Evolutionary conservation across 2,113 vertebrate species (phyloP).

Genomic region (Apteryx owenii): DNA sequence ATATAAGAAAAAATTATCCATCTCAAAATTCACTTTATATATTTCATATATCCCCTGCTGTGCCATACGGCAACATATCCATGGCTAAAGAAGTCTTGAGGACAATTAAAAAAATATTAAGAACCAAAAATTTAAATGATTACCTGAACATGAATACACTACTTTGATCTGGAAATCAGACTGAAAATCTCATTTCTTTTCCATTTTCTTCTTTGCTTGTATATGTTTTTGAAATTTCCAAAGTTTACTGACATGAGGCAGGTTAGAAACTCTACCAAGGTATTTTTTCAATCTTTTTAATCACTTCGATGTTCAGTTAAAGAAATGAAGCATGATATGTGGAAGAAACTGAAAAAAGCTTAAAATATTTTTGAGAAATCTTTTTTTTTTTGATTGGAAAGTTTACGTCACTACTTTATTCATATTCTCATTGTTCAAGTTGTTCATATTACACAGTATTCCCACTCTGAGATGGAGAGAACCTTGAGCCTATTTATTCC

Average conservation of each 20-base stretch:
- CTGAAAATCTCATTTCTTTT: neutral
- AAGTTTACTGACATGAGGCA: neutral
- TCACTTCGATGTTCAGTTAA: neutral
- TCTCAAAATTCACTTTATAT: neutral
- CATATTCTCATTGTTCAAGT: neutral
- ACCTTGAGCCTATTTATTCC: neutral
- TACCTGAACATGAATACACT: neutral
- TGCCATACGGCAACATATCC: neutral
- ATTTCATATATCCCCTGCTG: neutral
- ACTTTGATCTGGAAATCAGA: neutral
- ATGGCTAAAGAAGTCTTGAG: neutral
- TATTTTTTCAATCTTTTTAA: neutral
- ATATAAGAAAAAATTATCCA: neutral
- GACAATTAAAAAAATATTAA: neutral
- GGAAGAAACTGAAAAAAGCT: neutral
- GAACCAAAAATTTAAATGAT: neutral
- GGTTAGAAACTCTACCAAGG: neutral
- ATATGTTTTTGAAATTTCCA: neutral
- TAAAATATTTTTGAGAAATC: neutral
- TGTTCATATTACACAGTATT: neutral
- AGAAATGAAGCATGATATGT: neutral
- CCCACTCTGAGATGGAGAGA: neutral
- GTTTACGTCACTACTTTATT: neutral
- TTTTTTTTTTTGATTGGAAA: neutral
- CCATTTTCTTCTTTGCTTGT: neutral